These are phyloP conservation scores for Pachymerium ferrugineum DNA, from an alignment of 2,888 invertebrate species.

Conservation along the genomic window DNA sequence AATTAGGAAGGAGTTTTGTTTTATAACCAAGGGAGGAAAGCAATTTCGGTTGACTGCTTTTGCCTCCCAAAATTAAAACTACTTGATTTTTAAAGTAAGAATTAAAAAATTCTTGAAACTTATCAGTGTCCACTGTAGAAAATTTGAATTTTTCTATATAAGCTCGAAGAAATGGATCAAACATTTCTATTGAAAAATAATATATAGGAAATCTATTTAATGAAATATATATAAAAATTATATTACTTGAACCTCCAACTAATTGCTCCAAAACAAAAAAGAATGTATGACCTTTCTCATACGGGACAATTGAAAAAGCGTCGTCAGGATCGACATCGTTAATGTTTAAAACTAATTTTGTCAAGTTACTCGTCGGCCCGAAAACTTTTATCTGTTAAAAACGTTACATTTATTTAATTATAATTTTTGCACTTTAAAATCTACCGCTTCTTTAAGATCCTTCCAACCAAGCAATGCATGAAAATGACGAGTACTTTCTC, in stretches of 20 bases:
- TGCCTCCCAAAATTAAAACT: too few relatives aligned
- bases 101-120: constrained; percentile 71
- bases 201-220: constrained; percentile 42
- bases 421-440: too few relatives aligned
- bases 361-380: constrained; percentile 63
- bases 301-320: constrained; percentile 81
- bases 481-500: constrained; percentile 66
- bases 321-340: constrained; percentile 83
- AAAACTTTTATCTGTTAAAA: constrained; percentile 53
- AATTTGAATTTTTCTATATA: constrained; percentile 74
- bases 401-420: not conserved
- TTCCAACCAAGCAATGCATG: constrained; percentile 70
- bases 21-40: too few relatives aligned
- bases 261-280: constrained; percentile 77
- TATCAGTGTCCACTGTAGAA: constrained; percentile 73
- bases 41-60: too few relatives aligned
- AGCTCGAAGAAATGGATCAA: constrained; percentile 75
- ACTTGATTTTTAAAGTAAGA: constrained; percentile 63
- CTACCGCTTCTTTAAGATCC: constrained; percentile 66
- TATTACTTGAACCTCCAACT: constrained; percentile 75
- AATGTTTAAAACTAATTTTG: constrained; percentile 71
- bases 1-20: too few relatives aligned
- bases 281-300: constrained; percentile 86
- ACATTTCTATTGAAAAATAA: constrained; percentile 51
- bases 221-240: too few relatives aligned